Percentiles rank a stretch among this genome's conserved stretches.
These are phyloP conservation scores for Agriopis marginaria DNA, from an alignment of 2,888 invertebrate species.

Conservation along the genomic window DNA sequence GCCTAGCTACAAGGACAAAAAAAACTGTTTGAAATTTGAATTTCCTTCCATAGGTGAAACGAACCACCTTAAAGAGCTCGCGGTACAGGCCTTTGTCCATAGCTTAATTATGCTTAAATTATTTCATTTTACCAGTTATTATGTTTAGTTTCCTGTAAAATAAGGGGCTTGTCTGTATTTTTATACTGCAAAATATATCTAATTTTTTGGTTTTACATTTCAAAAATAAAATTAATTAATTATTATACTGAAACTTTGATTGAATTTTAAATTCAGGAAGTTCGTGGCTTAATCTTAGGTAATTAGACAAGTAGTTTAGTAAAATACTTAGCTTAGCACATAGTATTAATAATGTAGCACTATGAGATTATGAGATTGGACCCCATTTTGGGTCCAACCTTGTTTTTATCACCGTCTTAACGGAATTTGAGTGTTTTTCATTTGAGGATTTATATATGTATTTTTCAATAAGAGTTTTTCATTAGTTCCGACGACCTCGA, in stretches of 20 bases:
- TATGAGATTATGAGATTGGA: slow-evolving; percentile 36
- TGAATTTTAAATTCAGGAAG: slow-evolving; percentile 22
- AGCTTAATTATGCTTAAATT: slow-evolving; percentile 1
- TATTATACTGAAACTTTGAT: neutral
- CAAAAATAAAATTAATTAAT: slow-evolving; percentile 6
- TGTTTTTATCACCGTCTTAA: slow-evolving; percentile 8
- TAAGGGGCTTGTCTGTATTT: slow-evolving; percentile 31
- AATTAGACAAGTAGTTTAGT: neutral
- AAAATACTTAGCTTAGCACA: neutral
- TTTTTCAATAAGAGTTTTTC: too few species aligned
- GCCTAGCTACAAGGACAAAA: too few species aligned
- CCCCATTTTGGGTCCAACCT: slow-evolving; percentile 7
- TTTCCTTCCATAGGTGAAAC: too few species aligned
- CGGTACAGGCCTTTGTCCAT: too few species aligned
- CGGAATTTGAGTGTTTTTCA: slow-evolving; percentile 19
- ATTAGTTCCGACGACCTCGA: too few species aligned
- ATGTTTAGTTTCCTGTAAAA: slow-evolving; percentile 38
- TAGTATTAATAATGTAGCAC: slow-evolving; percentile 17
- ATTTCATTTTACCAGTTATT: slow-evolving; percentile 1
- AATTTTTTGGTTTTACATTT: slow-evolving; percentile 24
- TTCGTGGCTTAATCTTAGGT: slow-evolving; percentile 10
- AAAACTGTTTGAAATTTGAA: too few species aligned
- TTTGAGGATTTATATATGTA: neutral
- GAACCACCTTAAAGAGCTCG: too few species aligned
- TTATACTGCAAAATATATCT: slow-evolving; percentile 8